Evolutionary conservation across 2,888 invertebrate genomes (phyloP), one percentile per base, ranked within the genome.

Genomic region (Chamaedrilus cognettii): DNA sequence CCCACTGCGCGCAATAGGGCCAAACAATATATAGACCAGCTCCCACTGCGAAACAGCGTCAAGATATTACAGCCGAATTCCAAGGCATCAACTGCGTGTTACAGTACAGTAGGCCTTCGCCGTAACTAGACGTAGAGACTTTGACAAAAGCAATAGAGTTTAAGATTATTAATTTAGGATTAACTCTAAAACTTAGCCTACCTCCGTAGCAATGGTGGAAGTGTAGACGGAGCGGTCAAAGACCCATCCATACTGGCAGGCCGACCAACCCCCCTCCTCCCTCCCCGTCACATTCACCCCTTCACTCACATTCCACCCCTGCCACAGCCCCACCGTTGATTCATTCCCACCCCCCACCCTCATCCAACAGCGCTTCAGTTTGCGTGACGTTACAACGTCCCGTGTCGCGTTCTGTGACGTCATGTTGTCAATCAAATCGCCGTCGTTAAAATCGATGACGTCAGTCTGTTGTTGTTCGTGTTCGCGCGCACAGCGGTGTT

Each of bases 1-100:
- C 60, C 66, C 69, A 69, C 69, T 69, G 63, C 5, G 30, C 51
- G 30, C 42, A 23, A 19, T n/a, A n/a, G n/a, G n/a, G n/a, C n/a
- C n/a, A 42, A 42, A 42, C 42, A 42, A 15, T 42, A 42, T 42
- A 19, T 15, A 42, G 19, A 42, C 42, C n/a, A n/a, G n/a, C n/a
- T n/a, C n/a, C 19, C 42, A 42, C 11, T 42, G 19, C 11, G 19
- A 42, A 42, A 42, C 42, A 42, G 42, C 11, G 19, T 19, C 42
- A 15, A 42, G 11, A 42, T 19, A 42, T 15, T 42, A 42, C 19
- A 42, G 42, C 42, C 42, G n/a, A n/a, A n/a, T n/a, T n/a, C n/a
- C n/a, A n/a, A n/a, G n/a, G n/a, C n/a, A n/a, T n/a, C n/a, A n/a
- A n/a, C n/a, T n/a, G n/a, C n/a, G n/a, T n/a, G n/a, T n/a, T n/a